A percentile compares a stretch with the other conserved stretches of the same genome.
phyloP scores from a whole-genome alignment of 2,888 invertebrate species.

The Aphidoletes aphidimyza region DNA sequence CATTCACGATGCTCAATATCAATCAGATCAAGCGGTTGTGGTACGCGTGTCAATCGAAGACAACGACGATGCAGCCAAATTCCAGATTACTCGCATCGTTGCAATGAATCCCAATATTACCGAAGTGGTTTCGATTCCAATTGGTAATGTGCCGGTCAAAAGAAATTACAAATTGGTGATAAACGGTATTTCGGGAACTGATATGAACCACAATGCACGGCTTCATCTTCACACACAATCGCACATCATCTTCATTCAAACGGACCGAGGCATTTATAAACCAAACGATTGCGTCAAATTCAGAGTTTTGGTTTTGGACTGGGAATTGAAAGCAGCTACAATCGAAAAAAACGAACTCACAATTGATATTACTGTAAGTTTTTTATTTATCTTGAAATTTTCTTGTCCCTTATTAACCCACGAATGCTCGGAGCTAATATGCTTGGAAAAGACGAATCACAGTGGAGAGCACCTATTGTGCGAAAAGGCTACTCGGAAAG shows the following conservation, averaged over 20 bases:
- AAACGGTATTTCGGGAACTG: not conserved
- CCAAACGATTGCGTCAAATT: slow-evolving; percentile 83
- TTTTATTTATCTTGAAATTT: not conserved
- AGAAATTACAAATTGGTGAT: not conserved
- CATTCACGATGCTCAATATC: slow-evolving; percentile 61
- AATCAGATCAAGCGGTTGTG: not conserved
- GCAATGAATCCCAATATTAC: slow-evolving; percentile 75
- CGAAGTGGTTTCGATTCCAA: slow-evolving; percentile 73
- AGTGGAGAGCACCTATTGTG: no score
- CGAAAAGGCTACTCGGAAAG: no score
- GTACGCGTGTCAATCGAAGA: slow-evolving; percentile 39
- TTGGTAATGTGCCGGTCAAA: slow-evolving; percentile 71
- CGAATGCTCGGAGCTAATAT: not conserved
- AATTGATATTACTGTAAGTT: not conserved
- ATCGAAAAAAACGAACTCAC: not conserved
- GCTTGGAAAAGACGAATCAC: no score
- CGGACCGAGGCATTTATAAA: slow-evolving; percentile 87
- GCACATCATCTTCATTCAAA: slow-evolving; percentile 75
- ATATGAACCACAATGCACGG: not conserved
- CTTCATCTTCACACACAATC: not conserved
- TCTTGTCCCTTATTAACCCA: not conserved
- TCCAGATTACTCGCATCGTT: slow-evolving; percentile 66
- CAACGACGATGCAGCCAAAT: not conserved
- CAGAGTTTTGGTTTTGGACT: slow-evolving; percentile 76
- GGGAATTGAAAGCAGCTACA: slow-evolving; percentile 16